Evolutionary conservation across 1,140 invertebrate genomes (phyloP).

Genomic region (Medauroidea extradentata): DNA sequence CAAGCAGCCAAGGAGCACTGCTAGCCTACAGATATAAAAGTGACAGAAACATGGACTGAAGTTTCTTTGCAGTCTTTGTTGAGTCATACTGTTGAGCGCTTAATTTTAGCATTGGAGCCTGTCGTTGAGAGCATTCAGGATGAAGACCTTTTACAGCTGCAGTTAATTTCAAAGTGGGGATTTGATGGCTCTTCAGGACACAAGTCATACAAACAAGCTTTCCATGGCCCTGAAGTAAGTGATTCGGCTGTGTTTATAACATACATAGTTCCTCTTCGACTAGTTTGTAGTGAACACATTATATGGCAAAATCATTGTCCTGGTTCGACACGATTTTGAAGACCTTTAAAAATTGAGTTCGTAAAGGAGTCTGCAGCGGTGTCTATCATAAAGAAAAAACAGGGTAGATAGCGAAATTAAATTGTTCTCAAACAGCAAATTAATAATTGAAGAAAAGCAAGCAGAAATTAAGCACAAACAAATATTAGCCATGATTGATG

Average conservation of each 20-base stretch:
- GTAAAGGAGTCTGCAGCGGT: conserved; percentile 17
- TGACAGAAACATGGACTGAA: conserved; percentile 13
- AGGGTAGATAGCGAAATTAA: conserved; percentile 14
- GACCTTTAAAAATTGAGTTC: conserved; percentile 20
- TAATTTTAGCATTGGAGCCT: neutral
- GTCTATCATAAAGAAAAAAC: conserved; percentile 6
- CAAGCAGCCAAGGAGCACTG: neutral
- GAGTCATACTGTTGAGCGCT: conserved; percentile 11
- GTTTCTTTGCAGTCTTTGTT: conserved; percentile 15
- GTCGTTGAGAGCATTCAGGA: neutral
- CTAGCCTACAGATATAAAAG: conserved; percentile 4
- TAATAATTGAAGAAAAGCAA: neutral
- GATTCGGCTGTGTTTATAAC: conserved; percentile 5
- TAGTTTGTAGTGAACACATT: neutral
- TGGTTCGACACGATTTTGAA: conserved; percentile 16
- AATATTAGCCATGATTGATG: conserved; percentile 19
- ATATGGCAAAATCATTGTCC: conserved; percentile 20
- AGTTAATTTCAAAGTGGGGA: conserved; percentile 11
- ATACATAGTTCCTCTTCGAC: neutral
- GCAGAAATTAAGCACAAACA: conserved; percentile 13
- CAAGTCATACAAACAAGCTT: conserved; percentile 5
- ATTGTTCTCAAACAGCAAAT: neutral
- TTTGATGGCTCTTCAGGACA: conserved; percentile 4
- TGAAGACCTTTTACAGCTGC: neutral
- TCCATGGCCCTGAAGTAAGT: neutral